phyloP scores from a whole-genome alignment of 2,888 invertebrate species.

The Clanis bilineata region DNA sequence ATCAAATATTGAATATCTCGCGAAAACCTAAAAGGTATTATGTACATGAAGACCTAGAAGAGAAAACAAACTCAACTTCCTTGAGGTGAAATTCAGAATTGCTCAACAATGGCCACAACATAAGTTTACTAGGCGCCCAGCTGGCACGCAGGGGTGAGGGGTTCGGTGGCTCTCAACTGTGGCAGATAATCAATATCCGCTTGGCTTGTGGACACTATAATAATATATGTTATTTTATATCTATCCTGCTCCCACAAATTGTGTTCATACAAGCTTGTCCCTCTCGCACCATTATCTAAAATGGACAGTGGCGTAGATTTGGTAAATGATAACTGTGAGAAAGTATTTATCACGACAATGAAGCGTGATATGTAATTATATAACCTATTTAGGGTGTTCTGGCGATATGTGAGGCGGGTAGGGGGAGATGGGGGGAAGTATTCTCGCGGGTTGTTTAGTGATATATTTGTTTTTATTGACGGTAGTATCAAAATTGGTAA shows the following conservation, averaged over 20 bases:
- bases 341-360: constrained; percentile 82
- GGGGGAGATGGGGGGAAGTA: constrained; percentile 32
- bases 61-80: constrained; percentile 55
- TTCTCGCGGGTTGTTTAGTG: constrained; percentile 46
- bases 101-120: constrained; percentile 32
- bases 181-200: constrained; percentile 84
- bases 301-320: constrained; percentile 82
- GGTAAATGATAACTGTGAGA: constrained; percentile 83
- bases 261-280: constrained; percentile 44
- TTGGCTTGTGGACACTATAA: constrained; percentile 83
- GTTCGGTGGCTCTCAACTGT: constrained; percentile 80
- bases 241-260: constrained; percentile 51
- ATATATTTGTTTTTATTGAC: constrained; percentile 74
- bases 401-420: constrained; percentile 53
- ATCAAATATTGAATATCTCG: constrained; percentile 79
- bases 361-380: constrained; percentile 81
- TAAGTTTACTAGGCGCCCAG: constrained; percentile 51
- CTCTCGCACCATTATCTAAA: constrained; percentile 78
- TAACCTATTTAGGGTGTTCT: constrained; percentile 71
- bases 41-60: constrained; percentile 31
- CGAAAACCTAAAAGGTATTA: constrained; percentile 52
- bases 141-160: constrained; percentile 52
- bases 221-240: constrained; percentile 80
- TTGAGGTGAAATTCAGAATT: constrained; percentile 53
- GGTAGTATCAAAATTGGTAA: constrained; percentile 49